Evolutionary conservation across 2,888 invertebrate species (phyloP).

Genomic region (Idaea straminata): DNA sequence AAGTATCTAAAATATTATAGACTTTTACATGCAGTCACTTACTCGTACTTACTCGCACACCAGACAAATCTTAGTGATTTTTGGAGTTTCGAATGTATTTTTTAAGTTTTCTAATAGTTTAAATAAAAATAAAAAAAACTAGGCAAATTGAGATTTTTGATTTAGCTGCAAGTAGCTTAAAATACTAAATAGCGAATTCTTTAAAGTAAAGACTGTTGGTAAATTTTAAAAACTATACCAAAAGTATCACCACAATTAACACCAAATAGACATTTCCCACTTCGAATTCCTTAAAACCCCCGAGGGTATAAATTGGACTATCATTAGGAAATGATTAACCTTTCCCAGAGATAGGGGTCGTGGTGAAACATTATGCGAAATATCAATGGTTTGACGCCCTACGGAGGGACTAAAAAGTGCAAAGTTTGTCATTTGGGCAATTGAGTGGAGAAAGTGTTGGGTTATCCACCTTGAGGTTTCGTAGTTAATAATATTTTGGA

Average conservation of each 20-base stretch:
- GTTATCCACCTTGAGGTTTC: background rate
- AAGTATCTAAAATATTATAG: too few relatives aligned
- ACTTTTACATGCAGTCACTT: too few relatives aligned
- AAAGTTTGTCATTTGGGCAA: constrained; percentile 2
- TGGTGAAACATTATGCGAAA: constrained; percentile 54
- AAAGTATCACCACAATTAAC: background rate
- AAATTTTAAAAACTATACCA: too few relatives aligned
- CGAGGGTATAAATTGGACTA: constrained; percentile 30
- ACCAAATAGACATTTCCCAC: background rate
- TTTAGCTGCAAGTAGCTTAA: too few relatives aligned
- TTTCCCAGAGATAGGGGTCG: constrained; percentile 52
- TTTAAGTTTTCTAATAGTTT: too few relatives aligned
- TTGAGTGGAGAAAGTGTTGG: constrained; percentile 1
- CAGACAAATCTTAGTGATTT: too few relatives aligned
- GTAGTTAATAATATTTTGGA: background rate
- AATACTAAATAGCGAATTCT: too few relatives aligned
- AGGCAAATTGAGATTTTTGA: too few relatives aligned
- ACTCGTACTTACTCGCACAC: too few relatives aligned
- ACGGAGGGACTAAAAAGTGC: constrained; percentile 4
- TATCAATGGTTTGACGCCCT: constrained; percentile 36
- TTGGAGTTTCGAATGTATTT: too few relatives aligned
- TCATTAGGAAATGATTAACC: constrained; percentile 77
- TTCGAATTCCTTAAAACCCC: background rate
- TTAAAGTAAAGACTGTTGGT: too few relatives aligned
- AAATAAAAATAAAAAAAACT: too few relatives aligned